Evolutionary conservation across 1,140 invertebrate genomes (phyloP).

Genomic region (Diachasmimorpha longicaudata): DNA sequence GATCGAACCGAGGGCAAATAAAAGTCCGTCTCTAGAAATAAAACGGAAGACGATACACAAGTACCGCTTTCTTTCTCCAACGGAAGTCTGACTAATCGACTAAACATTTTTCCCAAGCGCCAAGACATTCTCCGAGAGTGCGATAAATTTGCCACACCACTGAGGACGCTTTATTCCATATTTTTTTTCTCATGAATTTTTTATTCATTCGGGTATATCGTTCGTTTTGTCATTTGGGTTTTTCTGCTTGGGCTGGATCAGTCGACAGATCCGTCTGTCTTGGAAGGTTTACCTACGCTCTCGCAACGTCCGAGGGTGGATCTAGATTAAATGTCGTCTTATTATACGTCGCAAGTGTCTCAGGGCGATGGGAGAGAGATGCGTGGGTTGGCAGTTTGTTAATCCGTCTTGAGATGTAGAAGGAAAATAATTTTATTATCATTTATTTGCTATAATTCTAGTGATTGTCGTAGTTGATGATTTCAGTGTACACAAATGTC

Average conservation of each 20-base stretch:
- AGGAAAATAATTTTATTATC: no score
- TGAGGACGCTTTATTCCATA: not conserved
- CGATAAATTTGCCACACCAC: conserved; percentile 16
- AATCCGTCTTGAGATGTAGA: no score
- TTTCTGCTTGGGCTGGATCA: not conserved
- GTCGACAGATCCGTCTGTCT: no score
- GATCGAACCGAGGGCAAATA: not conserved
- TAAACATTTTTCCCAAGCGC: conserved; percentile 9
- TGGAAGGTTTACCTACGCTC: no score
- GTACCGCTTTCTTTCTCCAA: not conserved
- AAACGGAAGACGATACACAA: not conserved
- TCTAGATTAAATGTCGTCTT: conserved; percentile 34
- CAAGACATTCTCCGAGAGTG: conserved; percentile 5
- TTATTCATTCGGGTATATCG: not conserved
- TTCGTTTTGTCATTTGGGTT: not conserved
- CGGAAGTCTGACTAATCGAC: conserved; percentile 21
- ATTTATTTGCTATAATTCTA: no score
- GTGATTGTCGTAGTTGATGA: no score
- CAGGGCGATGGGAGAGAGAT: no score
- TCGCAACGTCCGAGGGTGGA: conserved; percentile 18
- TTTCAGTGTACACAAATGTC: no score
- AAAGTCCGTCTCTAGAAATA: not conserved
- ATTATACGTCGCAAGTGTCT: conserved; percentile 41
- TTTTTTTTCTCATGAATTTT: conserved; percentile 12
- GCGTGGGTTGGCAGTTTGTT: no score